These are phyloP conservation scores for Cryptotermes secundus DNA, from an alignment of 1,140 invertebrate genomes.

Conservation along the genomic window DNA sequence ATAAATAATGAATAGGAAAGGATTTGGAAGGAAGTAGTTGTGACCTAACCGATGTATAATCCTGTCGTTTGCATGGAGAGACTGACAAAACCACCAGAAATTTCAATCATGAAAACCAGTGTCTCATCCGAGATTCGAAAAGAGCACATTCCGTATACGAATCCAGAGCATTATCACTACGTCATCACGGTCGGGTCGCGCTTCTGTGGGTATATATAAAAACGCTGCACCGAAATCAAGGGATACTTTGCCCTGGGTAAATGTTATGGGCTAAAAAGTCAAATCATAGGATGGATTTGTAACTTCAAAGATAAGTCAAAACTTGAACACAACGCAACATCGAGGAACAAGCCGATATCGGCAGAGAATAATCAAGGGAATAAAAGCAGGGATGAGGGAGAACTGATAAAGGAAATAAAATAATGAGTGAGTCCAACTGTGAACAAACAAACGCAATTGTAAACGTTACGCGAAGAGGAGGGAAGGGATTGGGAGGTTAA, in stretches of 20 bases:
- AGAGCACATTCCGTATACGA: no score
- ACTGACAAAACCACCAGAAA: no score
- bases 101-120: no score
- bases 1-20: no score
- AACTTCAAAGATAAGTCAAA: not conserved
- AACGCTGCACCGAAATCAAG: not conserved
- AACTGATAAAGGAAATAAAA: conserved; percentile 1
- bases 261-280: not conserved
- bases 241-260: not conserved
- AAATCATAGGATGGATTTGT: not conserved
- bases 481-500: not conserved
- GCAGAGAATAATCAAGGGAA: not conserved
- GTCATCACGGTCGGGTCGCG: no score
- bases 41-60: no score
- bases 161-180: no score
- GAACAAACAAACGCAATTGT: conserved; percentile 19
- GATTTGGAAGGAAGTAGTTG: no score
- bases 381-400: not conserved
- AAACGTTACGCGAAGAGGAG: not conserved
- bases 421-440: conserved; percentile 12
- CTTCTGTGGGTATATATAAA: no score
- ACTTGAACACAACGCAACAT: not conserved
- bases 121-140: no score
- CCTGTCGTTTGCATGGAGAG: no score
- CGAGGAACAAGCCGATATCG: not conserved